Percentiles rank a stretch among this genome's conserved stretches.
These are phyloP conservation scores for Geodia barretti DNA, from an alignment of 37 sponge, comb jelly and placozoan genomes.

Conservation along the genomic window DNA sequence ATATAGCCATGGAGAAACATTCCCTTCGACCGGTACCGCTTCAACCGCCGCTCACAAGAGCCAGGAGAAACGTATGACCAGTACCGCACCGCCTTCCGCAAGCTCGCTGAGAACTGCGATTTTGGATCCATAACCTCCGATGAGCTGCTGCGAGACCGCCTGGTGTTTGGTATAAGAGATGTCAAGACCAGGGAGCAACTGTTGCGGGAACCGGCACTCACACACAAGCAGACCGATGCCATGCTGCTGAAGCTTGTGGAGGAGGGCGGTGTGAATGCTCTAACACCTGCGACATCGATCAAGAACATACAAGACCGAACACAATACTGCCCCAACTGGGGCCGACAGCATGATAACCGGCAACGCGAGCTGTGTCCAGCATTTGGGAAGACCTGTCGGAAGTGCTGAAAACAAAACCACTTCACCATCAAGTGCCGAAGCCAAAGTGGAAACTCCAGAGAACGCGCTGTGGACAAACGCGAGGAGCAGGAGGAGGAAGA, in stretches of 20 bases:
- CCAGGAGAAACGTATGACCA: slow-evolving; percentile 39
- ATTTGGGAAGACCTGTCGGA: slow-evolving; percentile 52
- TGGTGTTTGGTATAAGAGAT: slow-evolving; percentile 31
- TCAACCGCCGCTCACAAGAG: slow-evolving; percentile 35
- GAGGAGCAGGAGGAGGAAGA: too few relatives aligned
- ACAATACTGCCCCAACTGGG: slow-evolving; percentile 13
- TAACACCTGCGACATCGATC: background rate
- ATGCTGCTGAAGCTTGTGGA: slow-evolving; percentile 35
- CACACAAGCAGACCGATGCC: slow-evolving; percentile 14
- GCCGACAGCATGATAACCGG: slow-evolving; percentile 17
- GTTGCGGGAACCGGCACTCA: slow-evolving; percentile 9
- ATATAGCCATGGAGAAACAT: too few relatives aligned
- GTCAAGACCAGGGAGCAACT: slow-evolving; percentile 3
- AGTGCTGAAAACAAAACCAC: slow-evolving; percentile 57
- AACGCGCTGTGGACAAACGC: too few relatives aligned
- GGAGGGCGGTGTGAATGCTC: too few relatives aligned
- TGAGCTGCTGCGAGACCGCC: slow-evolving; percentile 14
- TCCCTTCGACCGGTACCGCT: background rate
- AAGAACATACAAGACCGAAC: background rate
- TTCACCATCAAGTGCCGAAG: slow-evolving; percentile 34
- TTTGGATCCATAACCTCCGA: slow-evolving; percentile 29
- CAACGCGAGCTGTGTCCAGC: slow-evolving; percentile 55
- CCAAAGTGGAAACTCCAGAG: too few relatives aligned
- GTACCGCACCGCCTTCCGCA: slow-evolving; percentile 28
- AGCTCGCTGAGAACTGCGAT: too few relatives aligned